Base-by-base conservation (phyloP, 92 coral and sea anemone genomes). In the Anthopleura xanthogrammica region DNA sequence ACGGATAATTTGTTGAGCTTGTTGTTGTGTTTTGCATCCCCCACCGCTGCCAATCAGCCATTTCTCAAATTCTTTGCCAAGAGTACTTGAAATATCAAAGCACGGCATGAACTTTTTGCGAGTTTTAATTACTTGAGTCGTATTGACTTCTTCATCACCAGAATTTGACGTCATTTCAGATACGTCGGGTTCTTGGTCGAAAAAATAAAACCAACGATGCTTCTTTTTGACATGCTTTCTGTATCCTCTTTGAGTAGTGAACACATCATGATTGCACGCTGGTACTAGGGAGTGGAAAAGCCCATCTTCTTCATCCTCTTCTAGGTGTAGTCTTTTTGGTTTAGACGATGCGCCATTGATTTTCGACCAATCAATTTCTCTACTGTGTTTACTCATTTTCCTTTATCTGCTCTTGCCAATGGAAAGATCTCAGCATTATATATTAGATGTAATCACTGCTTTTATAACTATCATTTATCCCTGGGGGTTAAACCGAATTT, bases 21-120 rank as follows among this genome's bases (percentile, higher is more conserved):
- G 87, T 4, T 75, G 58, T 19, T 56, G 62, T 36, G 77, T 41
- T 42, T 84, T 76, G 82, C 70, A 79, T 16, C 81, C 82, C n/a
- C 90, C 90, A 41, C 81, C 81, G 58, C 88, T 77, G 36, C 85
- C 87, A 16, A 60, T 78, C 24, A 88, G 81, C 91, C 85, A 88
- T 23, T 87, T 65, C 55, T 72, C 36, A 39, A 89, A 85, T 40
- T 55, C n/a, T 57, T 82, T 60, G 76, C 86, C 86, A 3, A 57
- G 23, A 1, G 70, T 50, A 70, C 89, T 23, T 24, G 86, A 60
- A 48, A 76, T 56, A 52, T 72, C 81, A 75, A 80, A 80, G 50
- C 78, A 75, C 11, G 82, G 81, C 23, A 81, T 20, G 5, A 41
- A 48, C 16, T 42, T 43, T 20, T 23, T 75, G 7, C 80, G 42